A percentile compares a stretch with the other conserved stretches of the same genome.
Conservation (phyloP, 2,797 vertebrate genomes). For the Sciurus carolinensis region DNA sequence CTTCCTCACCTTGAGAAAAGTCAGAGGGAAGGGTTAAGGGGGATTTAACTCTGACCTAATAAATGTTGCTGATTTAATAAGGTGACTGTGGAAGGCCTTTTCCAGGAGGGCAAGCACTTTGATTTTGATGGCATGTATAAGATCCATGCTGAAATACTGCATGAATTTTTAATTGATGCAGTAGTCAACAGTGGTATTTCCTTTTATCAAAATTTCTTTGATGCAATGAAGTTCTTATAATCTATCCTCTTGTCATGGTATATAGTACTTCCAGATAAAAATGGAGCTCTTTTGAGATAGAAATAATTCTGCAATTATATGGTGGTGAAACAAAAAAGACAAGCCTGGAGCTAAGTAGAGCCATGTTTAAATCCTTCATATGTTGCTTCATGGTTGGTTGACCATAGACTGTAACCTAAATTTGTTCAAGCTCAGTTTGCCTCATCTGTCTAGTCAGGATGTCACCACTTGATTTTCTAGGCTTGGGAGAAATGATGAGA, state of each 20-base stretch:
- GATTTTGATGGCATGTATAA: neutral
- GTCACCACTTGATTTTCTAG: neutral
- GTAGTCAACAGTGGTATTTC: neutral
- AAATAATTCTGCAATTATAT: neutral
- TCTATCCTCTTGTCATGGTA: neutral
- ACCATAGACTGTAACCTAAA: neutral
- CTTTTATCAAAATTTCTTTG: neutral
- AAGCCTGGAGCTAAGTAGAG: neutral
- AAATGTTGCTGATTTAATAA: neutral
- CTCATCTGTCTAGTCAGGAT: neutral
- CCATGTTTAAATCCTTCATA: neutral
- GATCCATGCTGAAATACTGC: neutral
- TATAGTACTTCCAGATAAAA: neutral
- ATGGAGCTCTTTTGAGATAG: neutral
- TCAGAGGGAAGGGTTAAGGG: neutral
- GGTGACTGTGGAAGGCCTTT: neutral
- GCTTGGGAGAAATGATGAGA: neutral
- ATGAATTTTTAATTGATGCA: neutral
- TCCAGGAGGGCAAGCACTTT: neutral
- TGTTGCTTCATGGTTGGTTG: too few species aligned
- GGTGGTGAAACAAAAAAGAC: too few species aligned
- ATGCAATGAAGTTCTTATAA: neutral
- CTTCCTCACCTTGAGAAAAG: neutral
- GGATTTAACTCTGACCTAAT: neutral
- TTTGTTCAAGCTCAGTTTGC: neutral